Base-by-base conservation (phyloP, 2,113 vertebrate species). In the Anolis sagrei region DNA sequence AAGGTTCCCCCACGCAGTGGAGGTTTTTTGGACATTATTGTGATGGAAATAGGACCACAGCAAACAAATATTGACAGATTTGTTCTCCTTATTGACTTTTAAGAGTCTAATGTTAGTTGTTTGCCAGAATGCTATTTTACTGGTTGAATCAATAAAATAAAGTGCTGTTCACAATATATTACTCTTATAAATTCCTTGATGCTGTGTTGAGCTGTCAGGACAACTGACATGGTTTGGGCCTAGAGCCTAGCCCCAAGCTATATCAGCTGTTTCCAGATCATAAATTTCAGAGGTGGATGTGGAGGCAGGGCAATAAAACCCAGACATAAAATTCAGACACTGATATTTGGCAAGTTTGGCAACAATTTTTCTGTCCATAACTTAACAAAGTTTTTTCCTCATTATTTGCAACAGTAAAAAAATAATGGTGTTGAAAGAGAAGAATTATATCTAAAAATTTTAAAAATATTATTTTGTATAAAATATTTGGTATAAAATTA, bases 301-400 rank as follows among this genome's bases (percentile, higher is more conserved):
- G 19, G 72, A 54, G 29, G 48, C 29, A 51, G 23, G 25, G 74
- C 8, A 61, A 4, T 62, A 36, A 32, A 58, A 23, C 32, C 34
- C 32, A 62, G 27, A 29, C 7, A n/a, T 76, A 76, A 51, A 44
- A 36, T 36, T 62, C 54, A 79, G 32, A 36, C 23, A 62, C 5
- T 61, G 76, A 62, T 76, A 76, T 76, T 76, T 51, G 75, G 48
- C 44, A 76, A 54, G 54, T 76, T 76, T 51, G 75, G 48, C 44
- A 76, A 54, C 16, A n/a, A 54, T 76, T 51, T 76, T 76, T 27
- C 2, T 54, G 3, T 54, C 75, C 48, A 14, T 76, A 7, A 7
- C 6, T 27, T 14, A 49, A n/a, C 54, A 51, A n/a, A 54, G 25
- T 6, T n/a, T 74, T 76, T 76, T 13, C 10, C 54, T 13, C 10